Percentiles rank a stretch among this genome's conserved stretches.
These are phyloP conservation scores for Sitta carolinensis DNA, from an alignment of 2,797 vertebrate species.

Conservation along the genomic window DNA sequence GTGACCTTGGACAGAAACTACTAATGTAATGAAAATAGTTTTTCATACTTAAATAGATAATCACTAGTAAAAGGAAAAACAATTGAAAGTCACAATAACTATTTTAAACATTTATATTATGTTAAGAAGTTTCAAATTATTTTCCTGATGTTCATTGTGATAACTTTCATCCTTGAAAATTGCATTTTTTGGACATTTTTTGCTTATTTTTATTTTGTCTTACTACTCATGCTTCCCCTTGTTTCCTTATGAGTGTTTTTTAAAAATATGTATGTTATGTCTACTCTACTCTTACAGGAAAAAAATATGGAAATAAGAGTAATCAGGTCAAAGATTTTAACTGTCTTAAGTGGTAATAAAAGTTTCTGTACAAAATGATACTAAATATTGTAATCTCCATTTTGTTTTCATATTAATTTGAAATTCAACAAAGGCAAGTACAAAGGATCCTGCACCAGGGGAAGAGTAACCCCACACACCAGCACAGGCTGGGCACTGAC, in stretches of 20 bases:
- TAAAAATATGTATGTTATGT: background rate
- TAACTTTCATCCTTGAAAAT: background rate
- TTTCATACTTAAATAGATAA: background rate
- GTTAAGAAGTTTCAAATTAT: background rate
- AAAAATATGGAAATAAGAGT: background rate
- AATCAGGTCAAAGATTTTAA: background rate
- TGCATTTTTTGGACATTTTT: background rate
- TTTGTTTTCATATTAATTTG: background rate
- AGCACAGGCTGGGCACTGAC: too few relatives aligned
- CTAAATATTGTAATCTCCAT: background rate
- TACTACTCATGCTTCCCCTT: background rate
- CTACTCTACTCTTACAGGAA: background rate
- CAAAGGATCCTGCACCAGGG: background rate
- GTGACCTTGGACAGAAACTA: background rate
- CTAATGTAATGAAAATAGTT: background rate
- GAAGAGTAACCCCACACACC: accelerated
- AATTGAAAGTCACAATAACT: background rate
- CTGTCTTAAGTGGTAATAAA: background rate
- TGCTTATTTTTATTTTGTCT: background rate
- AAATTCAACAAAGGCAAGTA: background rate
- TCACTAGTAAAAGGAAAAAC: background rate
- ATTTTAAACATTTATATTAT: background rate
- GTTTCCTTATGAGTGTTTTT: background rate
- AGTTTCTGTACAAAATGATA: background rate
- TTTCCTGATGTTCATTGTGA: background rate